Evolutionary conservation across 2,888 invertebrate genomes (phyloP), one percentile per base, ranked within the genome.

Genomic region (Apodemia hepburni): DNA sequence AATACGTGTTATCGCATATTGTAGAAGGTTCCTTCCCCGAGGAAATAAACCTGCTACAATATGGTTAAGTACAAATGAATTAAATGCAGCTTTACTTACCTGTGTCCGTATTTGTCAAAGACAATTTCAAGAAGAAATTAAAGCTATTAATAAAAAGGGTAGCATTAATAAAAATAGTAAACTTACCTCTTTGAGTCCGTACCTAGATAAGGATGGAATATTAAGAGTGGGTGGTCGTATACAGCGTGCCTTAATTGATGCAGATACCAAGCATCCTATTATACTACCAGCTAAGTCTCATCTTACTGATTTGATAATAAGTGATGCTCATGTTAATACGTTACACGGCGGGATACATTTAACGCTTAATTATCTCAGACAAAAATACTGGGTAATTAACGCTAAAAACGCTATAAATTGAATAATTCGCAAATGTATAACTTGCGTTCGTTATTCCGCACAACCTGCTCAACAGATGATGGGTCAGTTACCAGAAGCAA

Each of bases 321-420:
- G 45, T 1, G 73, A 73, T 33, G 71, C 73, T 4, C 73, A 72
- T 22, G n/a, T 38, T 0, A 66, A 61, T n/a, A 72, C 71, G 0
- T 22, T 74, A n/a, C 72, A 75, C 58, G 72, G 72, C 9, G 72
- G 71, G 6, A 54, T 60, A 18, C 69, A 70, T 60, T 12, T 69
- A 0, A 72, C 68, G 68, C 15, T 71, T 58, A 61, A 60, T 22
- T 69, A 63, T 29, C 9, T 66, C 3, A 63, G 69, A n/a, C 51
- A 60, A 1, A 67, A 59, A n/a, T 70, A 68, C 51, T 70, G 69
- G 68, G 60, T 70, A 11, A 38, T 71, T 1, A 9, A 61, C 0
- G 54, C 58, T 0, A 69, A 68, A 51, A 58, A 51, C 29, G 45
- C 47, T 8, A 64, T 65, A 3, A 65, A 66, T 45, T 62, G 63